Base-by-base conservation (phyloP, 2,797 vertebrate species). In the Poecilia wingei region DNA sequence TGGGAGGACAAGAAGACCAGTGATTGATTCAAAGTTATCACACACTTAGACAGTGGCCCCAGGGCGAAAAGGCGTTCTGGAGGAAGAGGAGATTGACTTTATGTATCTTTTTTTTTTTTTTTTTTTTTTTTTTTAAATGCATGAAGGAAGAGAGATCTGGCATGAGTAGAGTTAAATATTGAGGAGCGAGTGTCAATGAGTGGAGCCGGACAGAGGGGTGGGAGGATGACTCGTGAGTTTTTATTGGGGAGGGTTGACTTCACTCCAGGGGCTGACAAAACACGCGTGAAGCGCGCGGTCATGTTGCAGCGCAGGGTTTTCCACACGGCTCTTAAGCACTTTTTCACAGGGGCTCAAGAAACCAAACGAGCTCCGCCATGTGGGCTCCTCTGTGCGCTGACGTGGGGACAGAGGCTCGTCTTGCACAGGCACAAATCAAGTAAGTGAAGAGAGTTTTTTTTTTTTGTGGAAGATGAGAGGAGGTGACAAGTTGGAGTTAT, bases 201-300 rank as follows among this genome's bases (percentile, higher is more conserved):
- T 43, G 74, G 70, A 81, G 83, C 69, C 69, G 53, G 74, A 71
- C 43, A 10, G 33, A 49, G 72, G 75, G 76, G 82, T 4, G 31
- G 43, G 75, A 71, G 78, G 75, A 31, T 68, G 82, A 88, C 91
- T 91, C 84, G 76, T 88, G 91, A 92, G 88, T 77, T 84, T 61
- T 82, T 82, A 87, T 82, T 84, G 80, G 79, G 53, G 57, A 78
- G 81, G 28, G 47, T 74, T 82, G 80, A 87, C 83, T 89, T 70
- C n/a, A 72, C 47, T 84, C 71, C 2, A n/a, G 39, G 64, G 59
- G 6, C 59, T 46, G 66, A 66, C 69, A 25, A n/a, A 49, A 39
- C 69, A 47, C 84, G 33, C 61, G 31, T 46, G 25, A 25, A 49
- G 41, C 84, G 76, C 83, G 82, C 82, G 74, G 79, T 80, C 84